Base-by-base conservation (phyloP, 2,113 vertebrate species). In the Struthio camelus region DNA sequence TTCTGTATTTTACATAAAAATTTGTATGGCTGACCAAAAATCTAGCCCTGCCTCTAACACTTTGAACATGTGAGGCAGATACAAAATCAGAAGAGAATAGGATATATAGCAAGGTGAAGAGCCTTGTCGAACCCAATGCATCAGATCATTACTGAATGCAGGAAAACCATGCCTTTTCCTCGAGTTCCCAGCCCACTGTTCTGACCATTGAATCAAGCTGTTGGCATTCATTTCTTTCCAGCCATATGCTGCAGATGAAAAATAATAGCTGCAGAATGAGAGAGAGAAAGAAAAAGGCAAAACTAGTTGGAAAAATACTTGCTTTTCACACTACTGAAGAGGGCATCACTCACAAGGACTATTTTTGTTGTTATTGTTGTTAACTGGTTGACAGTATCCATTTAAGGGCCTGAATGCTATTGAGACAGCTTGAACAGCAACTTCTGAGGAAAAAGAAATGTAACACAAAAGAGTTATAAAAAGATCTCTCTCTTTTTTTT, bases 391-490 rank as follows among this genome's bases (percentile, higher is more conserved):
- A 71, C 28, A 92, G 11, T 24, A 92, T 89, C 80, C 38, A 86
- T 96, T 95, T 95, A 92, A 76, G 28, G 87, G 23, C 3, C 6
- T 24, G 44, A 95, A 77, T 88, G 83, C 89, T 85, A 51, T 56
- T 87, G 11, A 13, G 17, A 42, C 73, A 78, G 4, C 48, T 82
- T 85, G 46, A 95, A 72, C 58, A 97, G 46, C 64, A 77, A 42
- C 58, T 85, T 93, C 80, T 77, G 87, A 97, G 62, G 93, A 97
- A 96, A 95, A 96, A 51, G 42, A 89, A 94, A 87, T 83, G 59
- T 92, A 48, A 80, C 48, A 87, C 66, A 86, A 85, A 92, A 46
- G 51, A 77, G 56, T 92, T 62, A 46, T 44, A 84, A 92, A 80
- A 94, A 94, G 51, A 96, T 96, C 86, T 89, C 87, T 89, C 95